Percentiles rank a stretch among this genome's conserved stretches.
phyloP scores from a whole-genome alignment of 2,797 vertebrate genomes.

The Sebastes diploproa region DNA sequence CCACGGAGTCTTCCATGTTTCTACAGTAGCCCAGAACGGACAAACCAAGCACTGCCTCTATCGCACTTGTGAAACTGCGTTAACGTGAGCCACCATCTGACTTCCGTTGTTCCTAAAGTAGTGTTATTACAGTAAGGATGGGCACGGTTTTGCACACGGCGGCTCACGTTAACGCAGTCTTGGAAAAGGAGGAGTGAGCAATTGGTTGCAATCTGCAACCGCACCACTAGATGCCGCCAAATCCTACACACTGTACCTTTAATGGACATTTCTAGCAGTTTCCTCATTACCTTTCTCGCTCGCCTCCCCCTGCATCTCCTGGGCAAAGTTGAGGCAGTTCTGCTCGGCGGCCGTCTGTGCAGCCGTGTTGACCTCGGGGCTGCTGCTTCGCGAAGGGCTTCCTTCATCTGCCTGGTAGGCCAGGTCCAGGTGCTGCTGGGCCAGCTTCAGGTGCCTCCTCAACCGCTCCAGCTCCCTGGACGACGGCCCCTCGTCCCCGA shows the following conservation, averaged over 20 bases:
- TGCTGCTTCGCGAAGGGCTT: conserved; percentile 84
- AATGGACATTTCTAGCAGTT: background rate
- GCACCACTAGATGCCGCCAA: no score
- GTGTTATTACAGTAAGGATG: no score
- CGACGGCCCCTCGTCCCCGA: conserved; percentile 69
- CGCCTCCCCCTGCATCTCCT: conserved; percentile 84
- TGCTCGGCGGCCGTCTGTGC: conserved; percentile 84
- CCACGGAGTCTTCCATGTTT: rapidly evolving
- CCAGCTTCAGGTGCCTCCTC: conserved; percentile 87
- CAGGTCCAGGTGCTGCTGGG: conserved; percentile 89
- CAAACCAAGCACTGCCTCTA: no score
- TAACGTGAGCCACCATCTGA: no score
- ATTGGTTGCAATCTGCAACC: no score
- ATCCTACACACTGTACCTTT: no score
- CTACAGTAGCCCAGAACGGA: no score
- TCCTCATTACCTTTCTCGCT: conserved; percentile 80
- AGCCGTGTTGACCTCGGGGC: conserved; percentile 84
- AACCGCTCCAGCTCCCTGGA: conserved; percentile 83
- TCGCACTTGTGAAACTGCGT: no score
- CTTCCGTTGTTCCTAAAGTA: no score
- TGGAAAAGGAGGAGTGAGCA: no score
- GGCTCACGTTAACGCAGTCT: no score
- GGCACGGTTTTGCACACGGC: no score
- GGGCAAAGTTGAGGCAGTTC: conserved; percentile 90
- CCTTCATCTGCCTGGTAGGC: conserved; percentile 83